Conservation (phyloP, 2,113 vertebrate species). For the Otis tarda region DNA sequence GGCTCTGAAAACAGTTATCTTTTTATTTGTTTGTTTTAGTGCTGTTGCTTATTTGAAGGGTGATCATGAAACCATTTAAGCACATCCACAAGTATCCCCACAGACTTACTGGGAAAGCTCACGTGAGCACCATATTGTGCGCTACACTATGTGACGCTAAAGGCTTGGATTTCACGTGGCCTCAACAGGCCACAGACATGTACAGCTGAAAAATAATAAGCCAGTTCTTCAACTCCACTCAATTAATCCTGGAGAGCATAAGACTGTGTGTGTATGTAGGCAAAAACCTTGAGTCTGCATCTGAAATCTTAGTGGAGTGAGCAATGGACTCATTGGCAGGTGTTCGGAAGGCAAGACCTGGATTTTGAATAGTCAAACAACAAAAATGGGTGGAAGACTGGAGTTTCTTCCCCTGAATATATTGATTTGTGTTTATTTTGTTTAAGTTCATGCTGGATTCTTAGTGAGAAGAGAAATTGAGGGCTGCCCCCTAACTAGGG, state of each 20-base stretch:
- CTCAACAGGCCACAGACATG: no score
- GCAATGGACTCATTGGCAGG: not conserved
- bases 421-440: not conserved
- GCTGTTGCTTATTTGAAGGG: not conserved
- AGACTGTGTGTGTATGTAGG: not conserved
- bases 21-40: not conserved
- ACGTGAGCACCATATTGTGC: not conserved
- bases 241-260: not conserved
- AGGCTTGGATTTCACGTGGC: not conserved
- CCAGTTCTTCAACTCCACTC: not conserved
- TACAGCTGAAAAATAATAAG: not conserved
- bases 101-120: not conserved
- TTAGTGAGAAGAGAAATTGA: not conserved
- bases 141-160: not conserved
- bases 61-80: not conserved
- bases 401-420: not conserved
- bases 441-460: not conserved
- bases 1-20: not conserved
- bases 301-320: not conserved
- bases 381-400: not conserved
- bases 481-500: not conserved
- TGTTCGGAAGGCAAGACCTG: not conserved
- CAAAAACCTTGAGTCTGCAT: not conserved
- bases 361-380: not conserved
- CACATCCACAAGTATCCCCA: not conserved